phyloP scores from a whole-genome alignment of 2,888 invertebrate species.

The Yponomeuta plumbellus region DNA sequence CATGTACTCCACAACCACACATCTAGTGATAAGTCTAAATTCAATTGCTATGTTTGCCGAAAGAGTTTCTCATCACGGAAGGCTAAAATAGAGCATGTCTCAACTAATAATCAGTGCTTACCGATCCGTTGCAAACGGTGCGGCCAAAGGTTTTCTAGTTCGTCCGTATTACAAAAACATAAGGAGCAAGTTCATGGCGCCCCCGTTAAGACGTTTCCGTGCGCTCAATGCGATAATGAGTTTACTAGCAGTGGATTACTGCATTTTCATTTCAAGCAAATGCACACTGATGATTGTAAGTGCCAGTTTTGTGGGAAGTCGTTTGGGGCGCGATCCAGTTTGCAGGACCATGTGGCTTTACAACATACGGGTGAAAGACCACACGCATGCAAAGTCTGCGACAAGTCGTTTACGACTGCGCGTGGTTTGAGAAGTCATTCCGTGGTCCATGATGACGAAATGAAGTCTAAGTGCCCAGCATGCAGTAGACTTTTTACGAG shows the following conservation, averaged over 20 bases:
- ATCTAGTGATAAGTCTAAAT: background rate
- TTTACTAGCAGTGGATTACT: conserved; percentile 17
- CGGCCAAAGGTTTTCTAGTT: conserved; percentile 17
- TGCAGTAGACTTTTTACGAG: conserved; percentile 20
- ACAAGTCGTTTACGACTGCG: conserved; percentile 20
- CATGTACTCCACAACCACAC: conserved; percentile 12
- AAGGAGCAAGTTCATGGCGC: conserved; percentile 19
- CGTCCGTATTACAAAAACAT: conserved; percentile 17
- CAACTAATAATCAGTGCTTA: conserved; percentile 20
- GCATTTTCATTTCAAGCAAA: conserved; percentile 20
- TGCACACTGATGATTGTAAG: conserved; percentile 21
- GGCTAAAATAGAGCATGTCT: conserved; percentile 19
- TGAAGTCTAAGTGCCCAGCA: conserved; percentile 21
- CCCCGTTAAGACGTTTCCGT: conserved; percentile 17
- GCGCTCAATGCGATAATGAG: conserved; percentile 21
- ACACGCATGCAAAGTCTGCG: conserved; percentile 21
- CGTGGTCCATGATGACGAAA: conserved; percentile 23
- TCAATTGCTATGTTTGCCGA: conserved; percentile 20
- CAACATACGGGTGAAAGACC: conserved; percentile 14
- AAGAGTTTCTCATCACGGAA: conserved; percentile 17
- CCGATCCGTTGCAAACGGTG: conserved; percentile 19
- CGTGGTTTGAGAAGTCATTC: conserved; percentile 19
- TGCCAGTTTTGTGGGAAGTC: conserved; percentile 21
- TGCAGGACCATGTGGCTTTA: background rate
- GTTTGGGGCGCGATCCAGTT: background rate